Evolutionary conservation across 2,113 vertebrate species (phyloP), one percentile per base, ranked within the genome.

Genomic region (Trematocara macrostoma): DNA sequence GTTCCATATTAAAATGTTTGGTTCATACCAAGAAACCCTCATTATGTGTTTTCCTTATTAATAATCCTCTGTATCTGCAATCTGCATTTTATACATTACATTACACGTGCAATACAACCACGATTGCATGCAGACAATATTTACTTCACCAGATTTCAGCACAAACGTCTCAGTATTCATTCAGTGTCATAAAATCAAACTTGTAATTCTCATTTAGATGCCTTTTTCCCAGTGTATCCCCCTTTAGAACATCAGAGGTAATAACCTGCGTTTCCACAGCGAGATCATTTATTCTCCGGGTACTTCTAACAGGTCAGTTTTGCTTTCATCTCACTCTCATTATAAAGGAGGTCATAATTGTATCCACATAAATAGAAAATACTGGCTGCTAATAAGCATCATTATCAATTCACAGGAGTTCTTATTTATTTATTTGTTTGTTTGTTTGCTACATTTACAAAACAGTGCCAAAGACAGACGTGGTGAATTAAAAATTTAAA

Each of bases 291-390:
- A 35, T 59, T 69, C 86, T 87, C 84, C 74, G 64, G 83, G 26
- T 76, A 20, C 38, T 83, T 53, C 61, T 81, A 52, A 69, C 29
- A 81, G 74, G 81, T 83, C 87, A 82, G 4, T 45, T 71, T 29
- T 71, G 20, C 20, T 71, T 15, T 45, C 40, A 16, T 85, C 69
- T 79, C 29, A 40, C 9, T 81, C 40, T 86, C 56, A 82, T 88
- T 74, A 53, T 80, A 7, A 52, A 23, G 5, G 16, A 56, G 29
- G 85, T 84, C 6, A 31, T 93, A 94, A 93, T 90, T 59, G 71
- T 81, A 64, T 87, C 79, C 88, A 55, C 31, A 26, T 91, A 88
- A 92, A 90, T 74, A 14, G 18, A 20, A 79, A 29, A 83, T 47
- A 86, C 47, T 89, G 88, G 86, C 74, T 15, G 23, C 53, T 31